These are phyloP conservation scores for Cataglyphis livida DNA, from an alignment of 2,888 invertebrate species.

Conservation along the genomic window DNA sequence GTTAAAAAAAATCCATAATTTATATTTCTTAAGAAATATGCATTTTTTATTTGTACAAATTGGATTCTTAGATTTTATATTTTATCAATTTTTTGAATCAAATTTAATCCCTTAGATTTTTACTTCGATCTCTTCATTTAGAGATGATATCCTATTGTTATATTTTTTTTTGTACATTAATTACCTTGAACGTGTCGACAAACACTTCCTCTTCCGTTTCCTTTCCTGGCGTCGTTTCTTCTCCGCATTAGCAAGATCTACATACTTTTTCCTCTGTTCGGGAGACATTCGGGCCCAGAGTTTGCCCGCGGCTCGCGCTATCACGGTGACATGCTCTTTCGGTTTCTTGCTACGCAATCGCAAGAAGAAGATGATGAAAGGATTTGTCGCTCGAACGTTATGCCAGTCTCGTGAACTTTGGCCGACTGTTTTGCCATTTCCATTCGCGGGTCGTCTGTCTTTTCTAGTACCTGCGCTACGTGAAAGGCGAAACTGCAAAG, in stretches of 20 bases:
- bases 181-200: conserved; percentile 43
- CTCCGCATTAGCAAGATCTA: conserved; percentile 81
- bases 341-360: conserved; percentile 78
- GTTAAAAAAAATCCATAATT: background rate
- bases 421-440: conserved; percentile 4
- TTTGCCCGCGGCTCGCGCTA: conserved; percentile 81
- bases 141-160: background rate
- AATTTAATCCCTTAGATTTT: background rate
- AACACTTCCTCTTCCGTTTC: conserved; percentile 65
- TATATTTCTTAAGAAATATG: background rate
- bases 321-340: conserved; percentile 75
- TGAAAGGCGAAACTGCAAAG: conserved; percentile 72
- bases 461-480: conserved; percentile 70
- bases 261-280: conserved; percentile 80
- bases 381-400: conserved; percentile 76
- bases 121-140: background rate
- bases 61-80: background rate
- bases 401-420: conserved; percentile 39
- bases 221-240: conserved; percentile 77
- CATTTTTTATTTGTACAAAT: background rate
- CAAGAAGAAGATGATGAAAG: conserved; percentile 82
- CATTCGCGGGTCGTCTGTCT: conserved; percentile 16
- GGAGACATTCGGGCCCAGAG: conserved; percentile 79
- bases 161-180: background rate
- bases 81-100: background rate